Percentiles rank a stretch among this genome's conserved stretches.
Evolutionary conservation across 2,113 vertebrate species (phyloP).

Genomic region (Coracopsis vasa): DNA sequence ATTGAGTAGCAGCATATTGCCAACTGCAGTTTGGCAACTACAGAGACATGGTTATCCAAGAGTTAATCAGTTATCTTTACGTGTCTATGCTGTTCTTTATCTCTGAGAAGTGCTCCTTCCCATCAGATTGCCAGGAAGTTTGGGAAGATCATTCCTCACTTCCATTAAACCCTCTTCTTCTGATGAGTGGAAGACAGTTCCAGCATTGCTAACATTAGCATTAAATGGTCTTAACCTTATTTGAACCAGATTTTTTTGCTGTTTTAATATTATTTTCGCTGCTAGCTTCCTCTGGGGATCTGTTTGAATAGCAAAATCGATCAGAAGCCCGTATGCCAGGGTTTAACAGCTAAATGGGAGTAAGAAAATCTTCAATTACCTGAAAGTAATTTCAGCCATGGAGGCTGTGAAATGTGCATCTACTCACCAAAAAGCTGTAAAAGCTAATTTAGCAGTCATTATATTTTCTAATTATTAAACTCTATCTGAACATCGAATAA

Average conservation of each 20-base stretch:
- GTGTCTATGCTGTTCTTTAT: neutral
- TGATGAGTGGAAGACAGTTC: neutral
- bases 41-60: neutral
- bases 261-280: neutral
- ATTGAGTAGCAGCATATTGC: neutral
- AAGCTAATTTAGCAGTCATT: neutral
- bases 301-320: neutral
- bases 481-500: neutral
- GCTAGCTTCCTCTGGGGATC: neutral
- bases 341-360: conserved; percentile 34
- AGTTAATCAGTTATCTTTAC: neutral
- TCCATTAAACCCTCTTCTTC: neutral
- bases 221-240: neutral
- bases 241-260: neutral
- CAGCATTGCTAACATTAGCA: neutral
- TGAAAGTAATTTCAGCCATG: conserved; percentile 15
- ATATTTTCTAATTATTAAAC: neutral
- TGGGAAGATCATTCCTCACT: neutral
- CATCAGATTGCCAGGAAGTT: neutral
- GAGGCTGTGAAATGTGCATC: neutral
- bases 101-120: neutral
- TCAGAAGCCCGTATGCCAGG: conserved; percentile 7
- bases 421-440: neutral
- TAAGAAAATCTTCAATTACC: conserved; percentile 59
- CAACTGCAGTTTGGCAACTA: neutral